Evolutionary conservation across 2,113 vertebrate species (phyloP).

Genomic region (Coryphaenoides rupestris): DNA sequence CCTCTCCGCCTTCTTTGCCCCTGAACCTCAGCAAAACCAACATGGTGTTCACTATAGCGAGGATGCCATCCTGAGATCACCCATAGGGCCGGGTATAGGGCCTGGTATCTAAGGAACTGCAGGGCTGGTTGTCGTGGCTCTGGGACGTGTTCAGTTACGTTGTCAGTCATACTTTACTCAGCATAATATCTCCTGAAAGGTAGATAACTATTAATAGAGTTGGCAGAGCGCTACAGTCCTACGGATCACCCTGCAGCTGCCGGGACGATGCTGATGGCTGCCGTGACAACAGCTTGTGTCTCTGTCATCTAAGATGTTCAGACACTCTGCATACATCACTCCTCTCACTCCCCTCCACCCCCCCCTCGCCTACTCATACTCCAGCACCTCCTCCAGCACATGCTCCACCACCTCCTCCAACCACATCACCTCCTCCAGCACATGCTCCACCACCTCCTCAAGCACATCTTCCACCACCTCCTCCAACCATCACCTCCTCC

Average conservation of each 20-base stretch:
- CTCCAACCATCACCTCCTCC: too few relatives aligned
- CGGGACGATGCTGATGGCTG: slow-evolving; percentile 74
- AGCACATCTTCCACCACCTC: too few relatives aligned
- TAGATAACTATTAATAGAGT: slow-evolving; percentile 77
- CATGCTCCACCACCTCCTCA: too few relatives aligned
- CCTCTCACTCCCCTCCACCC: slow-evolving; percentile 43
- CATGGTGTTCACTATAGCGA: slow-evolving; percentile 66
- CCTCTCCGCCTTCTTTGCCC: slow-evolving; percentile 27
- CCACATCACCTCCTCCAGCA: too few relatives aligned
- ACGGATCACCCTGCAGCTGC: slow-evolving; percentile 63
- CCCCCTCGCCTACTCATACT: slow-evolving; percentile 23
- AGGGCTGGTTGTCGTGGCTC: neutral
- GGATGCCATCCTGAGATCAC: too few relatives aligned
- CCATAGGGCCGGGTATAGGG: too few relatives aligned
- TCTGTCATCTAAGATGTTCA: slow-evolving; percentile 66
- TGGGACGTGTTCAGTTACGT: slow-evolving; percentile 41
- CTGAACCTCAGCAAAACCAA: slow-evolving; percentile 64
- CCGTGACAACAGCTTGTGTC: slow-evolving; percentile 66
- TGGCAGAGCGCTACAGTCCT: slow-evolving; percentile 65
- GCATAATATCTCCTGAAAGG: slow-evolving; percentile 74
- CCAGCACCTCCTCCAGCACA: neutral
- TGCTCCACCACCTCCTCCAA: too few relatives aligned
- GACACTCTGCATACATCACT: slow-evolving; percentile 69
- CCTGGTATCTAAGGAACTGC: too few relatives aligned
- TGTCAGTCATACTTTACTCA: slow-evolving; percentile 60